Base-by-base conservation (phyloP, 1,140 invertebrate genomes). In the Bombus picipes region DNA sequence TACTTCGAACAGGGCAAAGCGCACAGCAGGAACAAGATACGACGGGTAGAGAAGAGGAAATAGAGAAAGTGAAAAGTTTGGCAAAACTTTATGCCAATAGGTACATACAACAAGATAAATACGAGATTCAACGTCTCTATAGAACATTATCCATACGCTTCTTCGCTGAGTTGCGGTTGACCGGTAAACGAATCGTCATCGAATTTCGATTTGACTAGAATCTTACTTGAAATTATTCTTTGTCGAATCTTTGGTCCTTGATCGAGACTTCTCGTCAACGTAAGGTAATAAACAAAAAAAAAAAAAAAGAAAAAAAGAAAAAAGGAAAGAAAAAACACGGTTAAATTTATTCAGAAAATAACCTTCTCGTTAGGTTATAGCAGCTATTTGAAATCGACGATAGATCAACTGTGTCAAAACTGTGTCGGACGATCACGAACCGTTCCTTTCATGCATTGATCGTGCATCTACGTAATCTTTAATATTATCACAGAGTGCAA, bases 221-320 rank as follows among this genome's bases (percentile, higher is more conserved):
- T 80, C 57, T 32, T 85, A 41, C 37, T 73, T 25, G 76, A 53
- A 47, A 77, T 32, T 65, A 76, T 82, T 53, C 39, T 81, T 83
- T 66, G 70, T 90, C 84, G 78, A 89, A 76, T 83, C 62, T 87
- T 91, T 91, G 90, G 90, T 91, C 90, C 89, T 91, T 86, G 74
- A 65, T 88, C 87, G 84, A 88, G 82, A 65, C 53, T 65, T 62
- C 47, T 86, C 70, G 73, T 6, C 47, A 3, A 32, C 32, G 32
- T 68, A 57, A 37, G 18, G 41, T 62, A 28, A n/a, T n/a, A 12
- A 5, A 47, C 1, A 18, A 18, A 47, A 5, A 15, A 6, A 47
- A 5, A 1, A 5, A 18, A 6, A 18, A 0, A 47, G n/a, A n/a
- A n/a, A n/a, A n/a, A n/a, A n/a, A n/a, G n/a, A n/a, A n/a, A n/a